These are phyloP conservation scores for Camponotus fellah DNA, from an alignment of 2,888 invertebrate species.

Conservation along the genomic window DNA sequence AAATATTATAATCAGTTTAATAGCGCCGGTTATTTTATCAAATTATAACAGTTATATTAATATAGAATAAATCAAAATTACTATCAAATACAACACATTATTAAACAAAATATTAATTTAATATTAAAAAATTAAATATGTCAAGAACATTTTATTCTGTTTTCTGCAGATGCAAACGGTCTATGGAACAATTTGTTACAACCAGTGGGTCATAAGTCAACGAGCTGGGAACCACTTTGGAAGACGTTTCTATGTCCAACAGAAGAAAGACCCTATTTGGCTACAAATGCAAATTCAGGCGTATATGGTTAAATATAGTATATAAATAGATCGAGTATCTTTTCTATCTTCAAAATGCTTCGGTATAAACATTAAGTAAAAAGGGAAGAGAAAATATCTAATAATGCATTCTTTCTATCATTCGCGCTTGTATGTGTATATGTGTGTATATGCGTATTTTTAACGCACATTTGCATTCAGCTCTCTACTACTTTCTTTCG, in stretches of 20 bases:
- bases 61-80: background rate
- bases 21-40: background rate
- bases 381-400: background rate
- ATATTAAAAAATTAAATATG: background rate
- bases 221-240: slow-evolving; percentile 81
- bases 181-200: slow-evolving; percentile 89
- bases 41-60: background rate
- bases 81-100: background rate
- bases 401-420: background rate
- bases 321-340: background rate
- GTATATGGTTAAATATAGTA: background rate
- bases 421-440: background rate
- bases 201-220: slow-evolving; percentile 86
- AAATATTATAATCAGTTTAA: background rate
- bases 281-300: slow-evolving; percentile 72
- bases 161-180: slow-evolving; percentile 87
- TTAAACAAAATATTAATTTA: background rate
- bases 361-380: background rate
- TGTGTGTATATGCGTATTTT: background rate
- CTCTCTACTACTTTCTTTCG: background rate
- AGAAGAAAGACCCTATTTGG: slow-evolving; percentile 85
- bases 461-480: background rate
- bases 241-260: slow-evolving; percentile 86
- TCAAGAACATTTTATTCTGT: slow-evolving; percentile 61
- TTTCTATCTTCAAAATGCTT: background rate